Conservation (phyloP, 2,797 vertebrate species). For the Cyclopterus lumpus region DNA sequence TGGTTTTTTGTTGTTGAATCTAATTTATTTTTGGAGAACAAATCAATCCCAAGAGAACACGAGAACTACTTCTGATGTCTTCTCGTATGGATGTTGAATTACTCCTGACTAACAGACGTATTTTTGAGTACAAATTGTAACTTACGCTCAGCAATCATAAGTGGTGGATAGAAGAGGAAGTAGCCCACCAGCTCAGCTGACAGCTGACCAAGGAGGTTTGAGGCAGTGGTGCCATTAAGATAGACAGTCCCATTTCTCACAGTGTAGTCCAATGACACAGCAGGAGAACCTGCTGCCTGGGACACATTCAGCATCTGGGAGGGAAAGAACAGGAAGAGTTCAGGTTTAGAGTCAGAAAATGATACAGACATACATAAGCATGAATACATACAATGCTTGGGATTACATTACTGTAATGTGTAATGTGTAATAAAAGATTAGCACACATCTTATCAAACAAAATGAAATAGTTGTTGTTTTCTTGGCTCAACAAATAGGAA, state of each 20-base stretch:
- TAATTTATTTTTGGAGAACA: constrained; percentile 31
- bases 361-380: constrained; percentile 2
- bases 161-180: constrained; percentile 96
- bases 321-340: constrained; percentile 16
- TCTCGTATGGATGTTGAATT: constrained; percentile 29
- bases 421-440: constrained; percentile 26
- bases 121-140: constrained; percentile 51
- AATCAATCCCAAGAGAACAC: constrained; percentile 20
- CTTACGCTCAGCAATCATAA: constrained; percentile 96
- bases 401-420: constrained; percentile 12
- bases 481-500: constrained; percentile 24
- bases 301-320: constrained; percentile 91
- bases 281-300: constrained; percentile 85
- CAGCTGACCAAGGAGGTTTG: constrained; percentile 94
- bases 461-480: constrained; percentile 7
- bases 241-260: constrained; percentile 90
- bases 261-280: constrained; percentile 93
- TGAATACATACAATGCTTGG: not conserved
- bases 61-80: constrained; percentile 1
- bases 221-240: constrained; percentile 92
- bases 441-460: not conserved
- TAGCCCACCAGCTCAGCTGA: constrained; percentile 97
- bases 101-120: constrained; percentile 25
- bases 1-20: not conserved
- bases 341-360: constrained; percentile 15